Conservation (phyloP, 2,797 vertebrate genomes). For the Pseudomugil tenellus region DNA sequence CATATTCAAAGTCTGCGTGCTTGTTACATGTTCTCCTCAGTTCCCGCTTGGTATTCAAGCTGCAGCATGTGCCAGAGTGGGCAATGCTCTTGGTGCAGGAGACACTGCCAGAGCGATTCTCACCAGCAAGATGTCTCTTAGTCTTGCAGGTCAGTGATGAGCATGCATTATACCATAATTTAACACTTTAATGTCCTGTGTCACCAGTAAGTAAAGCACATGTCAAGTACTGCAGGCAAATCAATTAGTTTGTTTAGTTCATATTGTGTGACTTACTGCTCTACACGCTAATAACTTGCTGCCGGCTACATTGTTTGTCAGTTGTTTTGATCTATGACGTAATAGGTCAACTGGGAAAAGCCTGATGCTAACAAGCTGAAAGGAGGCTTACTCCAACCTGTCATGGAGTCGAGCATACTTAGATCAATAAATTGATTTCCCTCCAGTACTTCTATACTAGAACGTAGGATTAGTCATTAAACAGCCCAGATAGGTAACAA, state of each 20-base stretch:
- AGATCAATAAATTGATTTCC: neutral
- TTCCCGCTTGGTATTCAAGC: slow-evolving; percentile 88
- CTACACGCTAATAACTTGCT: too few relatives aligned
- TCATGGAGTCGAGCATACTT: neutral
- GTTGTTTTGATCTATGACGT: neutral
- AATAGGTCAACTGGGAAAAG: neutral
- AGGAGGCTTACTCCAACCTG: neutral
- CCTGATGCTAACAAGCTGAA: neutral
- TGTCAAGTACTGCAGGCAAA: too few relatives aligned
- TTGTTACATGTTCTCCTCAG: slow-evolving; percentile 63
- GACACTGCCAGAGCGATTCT: slow-evolving; percentile 85
- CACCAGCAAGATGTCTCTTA: slow-evolving; percentile 81
- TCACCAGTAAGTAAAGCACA: too few relatives aligned
- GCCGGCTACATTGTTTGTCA: too few relatives aligned
- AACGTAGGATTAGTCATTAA: neutral
- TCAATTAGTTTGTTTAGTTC: too few relatives aligned
- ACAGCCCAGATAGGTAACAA: neutral
- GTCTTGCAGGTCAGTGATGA: slow-evolving; percentile 81
- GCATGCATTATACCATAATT: neutral
- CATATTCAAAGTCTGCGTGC: neutral
- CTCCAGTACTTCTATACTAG: neutral
- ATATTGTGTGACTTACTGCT: too few relatives aligned
- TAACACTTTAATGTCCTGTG: too few relatives aligned
- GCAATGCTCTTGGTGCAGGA: slow-evolving; percentile 91
- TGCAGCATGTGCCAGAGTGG: slow-evolving; percentile 88